phyloP scores from a whole-genome alignment of 2,888 invertebrate genomes.

The Caenorhabditis japonica region DNA sequence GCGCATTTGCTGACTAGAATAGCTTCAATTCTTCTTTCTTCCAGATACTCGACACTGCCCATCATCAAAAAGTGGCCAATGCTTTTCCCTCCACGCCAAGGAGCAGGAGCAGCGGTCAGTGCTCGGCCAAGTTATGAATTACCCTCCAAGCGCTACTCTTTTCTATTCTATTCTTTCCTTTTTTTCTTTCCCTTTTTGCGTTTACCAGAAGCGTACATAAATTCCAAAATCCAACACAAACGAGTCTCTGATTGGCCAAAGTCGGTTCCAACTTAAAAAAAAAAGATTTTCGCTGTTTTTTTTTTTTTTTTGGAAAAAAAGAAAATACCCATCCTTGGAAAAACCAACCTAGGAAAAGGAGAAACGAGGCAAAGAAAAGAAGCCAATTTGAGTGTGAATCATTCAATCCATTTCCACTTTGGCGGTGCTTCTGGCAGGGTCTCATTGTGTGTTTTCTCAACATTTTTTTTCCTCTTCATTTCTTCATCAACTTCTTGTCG shows the following conservation, averaged over 20 bases:
- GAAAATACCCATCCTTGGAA: too few relatives aligned
- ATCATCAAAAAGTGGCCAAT: constrained; percentile 48
- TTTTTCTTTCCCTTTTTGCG: too few relatives aligned
- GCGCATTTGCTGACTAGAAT: neutral
- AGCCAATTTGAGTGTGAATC: constrained; percentile 26
- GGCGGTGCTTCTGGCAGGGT: constrained; percentile 4
- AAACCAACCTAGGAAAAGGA: constrained; percentile 14
- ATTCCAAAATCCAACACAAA: constrained; percentile 14
- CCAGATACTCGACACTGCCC: constrained; percentile 41
- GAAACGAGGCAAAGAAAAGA: neutral
- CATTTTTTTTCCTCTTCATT: constrained; percentile 18
- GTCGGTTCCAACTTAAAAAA: too few relatives aligned
- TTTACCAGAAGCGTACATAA: too few relatives aligned
- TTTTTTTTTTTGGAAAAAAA: constrained; percentile 9
- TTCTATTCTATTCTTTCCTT: constrained; percentile 4
- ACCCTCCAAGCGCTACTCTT: constrained; percentile 13
- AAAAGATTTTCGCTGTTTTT: too few relatives aligned
- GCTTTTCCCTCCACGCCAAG: constrained; percentile 8
- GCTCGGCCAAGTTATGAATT: constrained; percentile 44
- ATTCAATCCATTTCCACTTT: constrained; percentile 43
- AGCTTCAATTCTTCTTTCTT: neutral
- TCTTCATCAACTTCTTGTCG: constrained; percentile 38
- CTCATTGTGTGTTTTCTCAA: constrained; percentile 40
- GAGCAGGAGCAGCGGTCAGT: constrained; percentile 29
- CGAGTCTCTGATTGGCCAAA: constrained; percentile 40